Conservation (phyloP, 2,797 vertebrate genomes). For the Trichosurus vulpecula region DNA sequence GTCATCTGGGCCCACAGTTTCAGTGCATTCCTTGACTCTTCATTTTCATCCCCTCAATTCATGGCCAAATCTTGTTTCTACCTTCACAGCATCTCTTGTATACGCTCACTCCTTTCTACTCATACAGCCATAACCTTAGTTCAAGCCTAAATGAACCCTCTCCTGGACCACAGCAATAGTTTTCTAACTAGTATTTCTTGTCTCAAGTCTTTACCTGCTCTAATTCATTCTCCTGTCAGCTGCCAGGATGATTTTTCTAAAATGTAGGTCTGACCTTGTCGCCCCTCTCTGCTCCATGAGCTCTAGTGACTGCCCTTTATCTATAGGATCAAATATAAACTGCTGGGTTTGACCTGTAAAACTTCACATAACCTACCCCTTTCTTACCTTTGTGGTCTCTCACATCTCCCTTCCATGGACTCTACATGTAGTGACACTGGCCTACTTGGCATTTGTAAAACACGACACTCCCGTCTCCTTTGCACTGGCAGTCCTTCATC, state of each 20-base stretch:
- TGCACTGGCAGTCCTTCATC: neutral
- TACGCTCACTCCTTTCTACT: neutral
- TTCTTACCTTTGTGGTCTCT: neutral
- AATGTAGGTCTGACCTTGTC: neutral
- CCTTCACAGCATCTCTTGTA: neutral
- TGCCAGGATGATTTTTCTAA: neutral
- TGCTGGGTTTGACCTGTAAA: neutral
- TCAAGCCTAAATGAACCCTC: neutral
- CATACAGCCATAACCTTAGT: neutral
- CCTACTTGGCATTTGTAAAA: neutral
- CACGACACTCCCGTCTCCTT: neutral
- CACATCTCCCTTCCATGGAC: neutral
- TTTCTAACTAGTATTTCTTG: neutral
- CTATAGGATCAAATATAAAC: neutral
- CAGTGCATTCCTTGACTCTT: neutral
- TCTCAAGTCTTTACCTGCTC: neutral
- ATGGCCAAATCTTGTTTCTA: neutral
- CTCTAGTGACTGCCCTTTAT: neutral
- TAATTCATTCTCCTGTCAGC: neutral
- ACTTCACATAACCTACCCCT: neutral
- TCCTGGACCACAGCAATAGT: neutral
- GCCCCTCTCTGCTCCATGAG: neutral
- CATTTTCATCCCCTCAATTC: neutral
- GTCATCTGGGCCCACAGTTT: neutral
- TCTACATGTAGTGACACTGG: neutral